These are phyloP conservation scores for Electrophaes corylata DNA, from an alignment of 2,888 invertebrate genomes.

Conservation along the genomic window DNA sequence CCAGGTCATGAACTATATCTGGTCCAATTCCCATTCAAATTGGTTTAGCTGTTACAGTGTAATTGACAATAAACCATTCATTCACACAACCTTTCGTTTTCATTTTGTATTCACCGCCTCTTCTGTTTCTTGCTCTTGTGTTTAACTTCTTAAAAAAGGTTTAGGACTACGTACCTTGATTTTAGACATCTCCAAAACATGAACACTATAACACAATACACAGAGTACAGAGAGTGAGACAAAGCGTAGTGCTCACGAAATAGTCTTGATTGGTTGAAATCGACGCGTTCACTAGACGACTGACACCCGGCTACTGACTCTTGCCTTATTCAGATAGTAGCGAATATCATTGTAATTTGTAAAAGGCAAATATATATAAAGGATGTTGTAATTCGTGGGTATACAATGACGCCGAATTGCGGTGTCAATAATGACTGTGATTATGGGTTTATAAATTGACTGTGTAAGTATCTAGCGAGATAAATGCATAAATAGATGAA, in stretches of 20 bases:
- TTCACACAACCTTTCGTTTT: background rate
- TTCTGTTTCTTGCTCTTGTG: no score
- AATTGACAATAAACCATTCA: background rate
- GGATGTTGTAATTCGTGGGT: slow-evolving; percentile 12
- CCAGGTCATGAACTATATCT: background rate
- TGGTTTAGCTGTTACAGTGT: background rate
- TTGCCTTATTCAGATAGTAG: slow-evolving; percentile 1
- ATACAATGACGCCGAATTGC: slow-evolving; percentile 7
- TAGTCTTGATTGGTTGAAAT: slow-evolving; percentile 1
- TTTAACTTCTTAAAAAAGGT: no score
- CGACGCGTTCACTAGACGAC: slow-evolving; percentile 15
- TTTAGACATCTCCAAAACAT: slow-evolving; percentile 40
- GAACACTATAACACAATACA: slow-evolving; percentile 25
- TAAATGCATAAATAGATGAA: background rate
- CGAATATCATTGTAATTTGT: slow-evolving; percentile 24
- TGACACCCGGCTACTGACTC: slow-evolving; percentile 14
- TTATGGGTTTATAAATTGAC: background rate
- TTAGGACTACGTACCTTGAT: slow-evolving; percentile 36
- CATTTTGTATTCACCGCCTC: background rate
- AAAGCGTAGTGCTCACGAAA: background rate
- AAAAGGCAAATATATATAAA: slow-evolving; percentile 23
- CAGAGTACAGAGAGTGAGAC: background rate
- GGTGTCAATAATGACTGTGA: background rate
- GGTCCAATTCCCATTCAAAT: background rate
- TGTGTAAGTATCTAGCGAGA: background rate